phyloP scores from a whole-genome alignment of 1,140 invertebrate species.

The Macrobrachium nipponense region DNA sequence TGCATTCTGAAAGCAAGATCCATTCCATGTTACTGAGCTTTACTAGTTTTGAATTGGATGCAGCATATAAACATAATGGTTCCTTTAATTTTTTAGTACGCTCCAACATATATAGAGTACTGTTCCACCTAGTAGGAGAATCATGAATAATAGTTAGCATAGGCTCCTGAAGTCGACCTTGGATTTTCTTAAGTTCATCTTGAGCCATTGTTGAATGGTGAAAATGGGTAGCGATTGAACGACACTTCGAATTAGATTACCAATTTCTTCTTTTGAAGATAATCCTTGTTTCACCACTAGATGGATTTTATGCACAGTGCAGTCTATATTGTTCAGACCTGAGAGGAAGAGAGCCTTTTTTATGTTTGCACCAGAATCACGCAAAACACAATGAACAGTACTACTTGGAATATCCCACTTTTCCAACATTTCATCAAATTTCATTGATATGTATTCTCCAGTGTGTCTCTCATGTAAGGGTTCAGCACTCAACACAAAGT shows the following conservation, averaged over 20 bases:
- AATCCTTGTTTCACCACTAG: conserved; percentile 19
- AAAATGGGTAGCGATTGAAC: conserved; percentile 33
- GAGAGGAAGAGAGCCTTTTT: conserved; percentile 28
- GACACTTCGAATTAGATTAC: not conserved
- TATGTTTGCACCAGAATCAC: conserved; percentile 39
- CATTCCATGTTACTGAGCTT: too few species aligned
- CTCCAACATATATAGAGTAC: too few species aligned
- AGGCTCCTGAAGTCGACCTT: too few species aligned
- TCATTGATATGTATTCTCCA: not conserved
- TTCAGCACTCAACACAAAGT: conserved; percentile 34
- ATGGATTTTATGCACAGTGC: conserved; percentile 22
- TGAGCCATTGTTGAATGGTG: conserved; percentile 40
- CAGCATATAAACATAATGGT: too few species aligned
- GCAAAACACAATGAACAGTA: conserved; percentile 38
- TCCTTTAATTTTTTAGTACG: too few species aligned
- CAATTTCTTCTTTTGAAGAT: conserved; percentile 2
- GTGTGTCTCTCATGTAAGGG: not conserved
- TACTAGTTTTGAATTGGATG: too few species aligned
- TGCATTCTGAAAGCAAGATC: too few species aligned
- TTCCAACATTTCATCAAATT: not conserved
- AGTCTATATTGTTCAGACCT: conserved; percentile 16
- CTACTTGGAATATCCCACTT: not conserved
- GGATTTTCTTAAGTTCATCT: too few species aligned
- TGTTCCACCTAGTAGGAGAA: too few species aligned
- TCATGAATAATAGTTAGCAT: too few species aligned